phyloP scores from a whole-genome alignment of 2,113 vertebrate species.

The Gymnocephalus cernua region DNA sequence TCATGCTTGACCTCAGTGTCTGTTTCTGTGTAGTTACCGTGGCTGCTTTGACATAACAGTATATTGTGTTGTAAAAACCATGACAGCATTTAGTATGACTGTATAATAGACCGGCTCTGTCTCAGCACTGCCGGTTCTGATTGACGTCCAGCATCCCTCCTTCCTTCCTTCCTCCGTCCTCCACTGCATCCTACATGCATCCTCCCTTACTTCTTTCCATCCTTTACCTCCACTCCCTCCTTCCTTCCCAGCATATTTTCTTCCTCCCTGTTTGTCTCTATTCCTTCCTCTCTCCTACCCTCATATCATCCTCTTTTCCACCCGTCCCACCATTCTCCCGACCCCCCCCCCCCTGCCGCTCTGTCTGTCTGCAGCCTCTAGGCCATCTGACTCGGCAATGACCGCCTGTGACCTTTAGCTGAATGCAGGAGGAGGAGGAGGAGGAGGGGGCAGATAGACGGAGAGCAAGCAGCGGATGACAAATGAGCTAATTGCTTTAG shows the following conservation, averaged over 20 bases:
- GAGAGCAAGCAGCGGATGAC: constrained; percentile 70
- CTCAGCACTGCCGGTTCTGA: not conserved
- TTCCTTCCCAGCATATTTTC: not conserved
- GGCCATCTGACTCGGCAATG: constrained; percentile 70
- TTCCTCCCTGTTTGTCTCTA: not conserved
- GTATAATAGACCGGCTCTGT: not conserved
- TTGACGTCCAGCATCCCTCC: not conserved
- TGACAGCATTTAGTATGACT: not conserved
- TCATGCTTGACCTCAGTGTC: not conserved
- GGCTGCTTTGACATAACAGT: not conserved
- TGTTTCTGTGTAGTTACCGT: not conserved
- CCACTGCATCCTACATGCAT: too few relatives aligned
- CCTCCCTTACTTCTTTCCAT: too few relatives aligned
- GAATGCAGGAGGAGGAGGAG: constrained; percentile 52
- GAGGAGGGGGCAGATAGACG: constrained; percentile 57
- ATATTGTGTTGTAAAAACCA: not conserved
- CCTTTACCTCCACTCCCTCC: too few relatives aligned
- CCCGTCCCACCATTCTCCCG: not conserved
- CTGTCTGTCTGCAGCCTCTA: constrained; percentile 44
- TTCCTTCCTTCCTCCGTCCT: not conserved
- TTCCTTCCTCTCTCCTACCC: not conserved
- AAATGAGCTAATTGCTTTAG: constrained; percentile 80
- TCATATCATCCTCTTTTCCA: not conserved
- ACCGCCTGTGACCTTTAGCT: constrained; percentile 71
- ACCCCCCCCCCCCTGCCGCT: not conserved